Evolutionary conservation across 2,113 vertebrate genomes (phyloP).

Genomic region (Paradisaea rubra): DNA sequence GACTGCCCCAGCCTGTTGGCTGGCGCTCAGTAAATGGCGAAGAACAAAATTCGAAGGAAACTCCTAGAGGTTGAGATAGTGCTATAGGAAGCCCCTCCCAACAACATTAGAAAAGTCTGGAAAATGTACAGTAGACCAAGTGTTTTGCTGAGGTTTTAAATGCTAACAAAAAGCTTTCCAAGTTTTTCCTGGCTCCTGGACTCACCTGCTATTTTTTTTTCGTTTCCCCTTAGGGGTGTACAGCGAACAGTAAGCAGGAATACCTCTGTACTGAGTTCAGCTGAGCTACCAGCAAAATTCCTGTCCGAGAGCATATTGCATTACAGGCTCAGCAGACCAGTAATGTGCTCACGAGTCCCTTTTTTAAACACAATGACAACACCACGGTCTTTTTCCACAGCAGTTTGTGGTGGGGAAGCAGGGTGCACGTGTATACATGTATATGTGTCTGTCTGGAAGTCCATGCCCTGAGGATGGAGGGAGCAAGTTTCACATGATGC

Average conservation of each 20-base stretch:
- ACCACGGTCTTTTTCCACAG: neutral
- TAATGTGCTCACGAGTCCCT: neutral
- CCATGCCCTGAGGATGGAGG: neutral
- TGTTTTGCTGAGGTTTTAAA: neutral
- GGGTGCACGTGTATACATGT: rapidly evolving
- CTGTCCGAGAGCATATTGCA: neutral
- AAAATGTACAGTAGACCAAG: neutral
- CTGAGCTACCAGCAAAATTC: neutral
- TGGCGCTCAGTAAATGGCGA: neutral
- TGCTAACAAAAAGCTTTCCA: neutral
- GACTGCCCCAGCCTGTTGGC: neutral
- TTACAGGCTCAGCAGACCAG: neutral
- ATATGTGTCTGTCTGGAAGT: neutral
- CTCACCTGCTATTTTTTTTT: neutral
- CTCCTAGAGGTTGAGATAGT: neutral
- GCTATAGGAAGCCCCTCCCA: neutral
- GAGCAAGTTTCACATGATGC: neutral
- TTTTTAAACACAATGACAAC: neutral
- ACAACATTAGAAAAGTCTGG: neutral
- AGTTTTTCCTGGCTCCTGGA: neutral
- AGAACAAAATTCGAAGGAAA: neutral
- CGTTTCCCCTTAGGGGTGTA: neutral
- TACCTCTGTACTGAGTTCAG: neutral
- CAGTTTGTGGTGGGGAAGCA: neutral
- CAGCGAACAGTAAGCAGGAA: neutral